These are phyloP conservation scores for Tetanocera ferruginea DNA, from an alignment of 2,888 invertebrate genomes.

Conservation along the genomic window DNA sequence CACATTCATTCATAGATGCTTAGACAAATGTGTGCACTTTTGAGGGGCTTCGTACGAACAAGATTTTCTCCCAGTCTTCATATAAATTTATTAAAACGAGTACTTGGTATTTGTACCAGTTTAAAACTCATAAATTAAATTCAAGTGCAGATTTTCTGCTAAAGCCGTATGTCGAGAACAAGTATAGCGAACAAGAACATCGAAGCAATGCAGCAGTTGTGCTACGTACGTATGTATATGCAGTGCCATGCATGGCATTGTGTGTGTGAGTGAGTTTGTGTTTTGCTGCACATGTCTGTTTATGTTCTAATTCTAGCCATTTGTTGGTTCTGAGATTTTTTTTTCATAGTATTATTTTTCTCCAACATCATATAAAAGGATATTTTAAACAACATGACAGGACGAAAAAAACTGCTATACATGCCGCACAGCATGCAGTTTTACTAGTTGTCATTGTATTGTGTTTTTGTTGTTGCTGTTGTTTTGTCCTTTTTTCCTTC, in stretches of 20 bases:
- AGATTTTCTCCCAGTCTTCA: conserved; percentile 13
- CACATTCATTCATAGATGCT: conserved; percentile 9
- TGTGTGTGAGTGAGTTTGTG: no score
- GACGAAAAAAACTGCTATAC: no score
- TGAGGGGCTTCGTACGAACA: background rate
- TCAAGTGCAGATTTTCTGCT: conserved; percentile 34
- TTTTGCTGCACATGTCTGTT: no score
- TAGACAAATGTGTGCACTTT: conserved; percentile 1
- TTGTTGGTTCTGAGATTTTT: no score
- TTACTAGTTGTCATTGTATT: no score
- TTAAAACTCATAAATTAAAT: conserved; percentile 43
- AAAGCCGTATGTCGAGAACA: background rate
- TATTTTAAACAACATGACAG: no score
- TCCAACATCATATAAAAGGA: no score
- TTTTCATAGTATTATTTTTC: no score
- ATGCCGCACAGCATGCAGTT: no score
- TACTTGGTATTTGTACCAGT: conserved; percentile 33
- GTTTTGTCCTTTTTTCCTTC: no score
- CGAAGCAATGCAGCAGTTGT: background rate
- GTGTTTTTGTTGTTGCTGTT: background rate
- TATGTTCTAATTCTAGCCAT: no score
- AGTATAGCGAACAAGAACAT: background rate
- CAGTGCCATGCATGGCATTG: background rate
- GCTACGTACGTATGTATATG: background rate
- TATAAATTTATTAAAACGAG: conserved; percentile 43